A percentile compares a stretch with the other conserved stretches of the same genome.
Evolutionary conservation across 2,797 vertebrate genomes (phyloP).

Genomic region (Gallinago nigripennis): DNA sequence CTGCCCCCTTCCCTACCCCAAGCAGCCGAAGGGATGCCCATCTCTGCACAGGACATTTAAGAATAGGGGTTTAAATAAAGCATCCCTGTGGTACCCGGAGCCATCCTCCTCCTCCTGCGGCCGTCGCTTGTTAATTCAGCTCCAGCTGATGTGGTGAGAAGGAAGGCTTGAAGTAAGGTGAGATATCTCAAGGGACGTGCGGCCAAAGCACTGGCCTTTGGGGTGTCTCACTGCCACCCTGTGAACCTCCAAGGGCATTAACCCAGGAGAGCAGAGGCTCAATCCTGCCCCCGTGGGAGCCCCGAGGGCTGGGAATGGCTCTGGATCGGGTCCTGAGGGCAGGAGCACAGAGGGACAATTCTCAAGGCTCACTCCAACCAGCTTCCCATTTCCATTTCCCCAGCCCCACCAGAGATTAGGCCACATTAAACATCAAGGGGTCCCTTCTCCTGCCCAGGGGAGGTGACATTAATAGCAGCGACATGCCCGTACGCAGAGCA

Average conservation of each 20-base stretch:
- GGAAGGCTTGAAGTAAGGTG: not conserved
- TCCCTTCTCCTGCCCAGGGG: constrained; percentile 6
- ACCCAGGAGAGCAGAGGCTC: not conserved
- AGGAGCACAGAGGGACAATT: constrained; percentile 42
- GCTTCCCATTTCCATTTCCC: constrained; percentile 44
- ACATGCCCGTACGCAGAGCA: not conserved
- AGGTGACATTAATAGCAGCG: not conserved
- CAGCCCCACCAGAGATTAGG: constrained; percentile 41
- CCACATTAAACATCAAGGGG: constrained; percentile 41
- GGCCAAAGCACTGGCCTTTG: not conserved
- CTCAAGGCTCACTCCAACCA: constrained; percentile 36
- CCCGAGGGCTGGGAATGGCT: not conserved
- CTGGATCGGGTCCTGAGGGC: not conserved
- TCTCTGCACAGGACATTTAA: not conserved
- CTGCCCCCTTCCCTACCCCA: not conserved
- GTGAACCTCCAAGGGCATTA: constrained; percentile 44
- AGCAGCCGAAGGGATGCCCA: not conserved
- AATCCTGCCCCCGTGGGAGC: not conserved
- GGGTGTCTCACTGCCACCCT: not conserved
- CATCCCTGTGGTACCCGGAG: not conserved
- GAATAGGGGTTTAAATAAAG: not conserved
- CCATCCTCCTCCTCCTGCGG: not conserved
- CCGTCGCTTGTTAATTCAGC: not conserved
- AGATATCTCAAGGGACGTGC: not conserved
- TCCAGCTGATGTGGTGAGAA: fast-evolving